These are phyloP conservation scores for Lontra canadensis DNA, from an alignment of 2,113 vertebrate genomes.

Conservation along the genomic window DNA sequence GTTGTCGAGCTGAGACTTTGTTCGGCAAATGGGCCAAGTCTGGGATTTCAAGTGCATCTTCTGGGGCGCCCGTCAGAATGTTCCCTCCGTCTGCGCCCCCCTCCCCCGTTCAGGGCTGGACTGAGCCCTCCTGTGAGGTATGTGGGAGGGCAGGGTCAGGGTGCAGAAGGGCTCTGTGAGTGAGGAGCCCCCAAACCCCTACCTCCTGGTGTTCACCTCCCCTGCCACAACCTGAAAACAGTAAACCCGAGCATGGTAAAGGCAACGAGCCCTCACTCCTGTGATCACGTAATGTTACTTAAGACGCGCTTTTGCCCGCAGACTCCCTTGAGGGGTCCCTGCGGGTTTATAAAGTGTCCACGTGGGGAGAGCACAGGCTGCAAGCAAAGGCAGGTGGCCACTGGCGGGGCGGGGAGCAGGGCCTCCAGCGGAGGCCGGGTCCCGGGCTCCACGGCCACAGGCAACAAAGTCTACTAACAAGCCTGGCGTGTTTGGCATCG, in stretches of 20 bases:
- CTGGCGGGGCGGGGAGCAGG: neutral
- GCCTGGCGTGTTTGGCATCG: neutral
- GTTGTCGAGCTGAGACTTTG: neutral
- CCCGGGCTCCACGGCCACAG: neutral
- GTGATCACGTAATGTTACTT: fast-evolving
- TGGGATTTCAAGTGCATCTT: neutral
- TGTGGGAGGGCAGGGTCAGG: too few species aligned
- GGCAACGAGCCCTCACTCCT: neutral
- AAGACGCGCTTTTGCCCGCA: neutral
- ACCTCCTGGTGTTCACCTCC: neutral
- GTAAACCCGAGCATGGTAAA: neutral
- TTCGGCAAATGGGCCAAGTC: too few species aligned
- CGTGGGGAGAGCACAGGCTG: neutral
- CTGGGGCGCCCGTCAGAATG: neutral
- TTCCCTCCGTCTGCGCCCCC: neutral
- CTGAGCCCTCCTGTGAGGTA: neutral
- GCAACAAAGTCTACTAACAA: neutral
- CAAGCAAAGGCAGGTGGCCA: neutral
- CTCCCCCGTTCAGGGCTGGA: neutral
- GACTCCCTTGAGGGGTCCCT: neutral
- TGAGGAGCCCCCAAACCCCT: neutral
- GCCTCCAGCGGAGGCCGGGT: neutral
- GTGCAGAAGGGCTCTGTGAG: too few species aligned
- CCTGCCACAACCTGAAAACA: neutral
- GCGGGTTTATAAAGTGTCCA: neutral